Evolutionary conservation across 2,113 vertebrate species (phyloP), one percentile per base, ranked within the genome.

Genomic region (Plestiodon gilberti): DNA sequence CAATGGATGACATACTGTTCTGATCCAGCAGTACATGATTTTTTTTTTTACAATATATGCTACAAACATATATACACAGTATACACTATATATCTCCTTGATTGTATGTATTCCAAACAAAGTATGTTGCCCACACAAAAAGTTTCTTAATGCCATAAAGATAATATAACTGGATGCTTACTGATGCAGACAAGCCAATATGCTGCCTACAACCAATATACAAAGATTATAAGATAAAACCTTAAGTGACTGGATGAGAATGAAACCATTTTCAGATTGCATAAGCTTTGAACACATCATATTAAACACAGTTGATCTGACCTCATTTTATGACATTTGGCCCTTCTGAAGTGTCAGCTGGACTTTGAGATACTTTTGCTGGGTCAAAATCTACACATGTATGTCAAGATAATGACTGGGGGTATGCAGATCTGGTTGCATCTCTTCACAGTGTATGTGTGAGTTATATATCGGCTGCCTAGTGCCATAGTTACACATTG

Each of bases 21-120:
- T 83, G 74, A 40, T 52, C 10, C 48, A 88, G 48, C 8, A 80
- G 55, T 90, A 80, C 11, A 83, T 70, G 13, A 93, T 76, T 28
- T 62, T 75, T n/a, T n/a, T n/a, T n/a, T n/a, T n/a, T n/a, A n/a
- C n/a, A n/a, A n/a, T n/a, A n/a, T n/a, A n/a, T n/a, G n/a, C n/a
- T n/a, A n/a, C n/a, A 89, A 5, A 87, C 28, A 13, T n/a, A 28
- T 28, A 17, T 57, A 78, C 13, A 85, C 84, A 14, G 71, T 48
- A 48, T 48, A 48, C 43, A 4, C 43, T 48, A 48, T 48, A 48
- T 48, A 48, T 48, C 43, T 48, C 43, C 43, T 48, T 48, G 43
- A 48, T 48, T 48, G 8, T 48, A 48, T 48, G 43, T 48, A 48
- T 48, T 48, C 43, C 43, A 48, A 48, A 48, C 43, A 48, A 4